Evolutionary conservation across 2,888 invertebrate genomes (phyloP), one percentile per base, ranked within the genome.

Genomic region (Antitype chi): DNA sequence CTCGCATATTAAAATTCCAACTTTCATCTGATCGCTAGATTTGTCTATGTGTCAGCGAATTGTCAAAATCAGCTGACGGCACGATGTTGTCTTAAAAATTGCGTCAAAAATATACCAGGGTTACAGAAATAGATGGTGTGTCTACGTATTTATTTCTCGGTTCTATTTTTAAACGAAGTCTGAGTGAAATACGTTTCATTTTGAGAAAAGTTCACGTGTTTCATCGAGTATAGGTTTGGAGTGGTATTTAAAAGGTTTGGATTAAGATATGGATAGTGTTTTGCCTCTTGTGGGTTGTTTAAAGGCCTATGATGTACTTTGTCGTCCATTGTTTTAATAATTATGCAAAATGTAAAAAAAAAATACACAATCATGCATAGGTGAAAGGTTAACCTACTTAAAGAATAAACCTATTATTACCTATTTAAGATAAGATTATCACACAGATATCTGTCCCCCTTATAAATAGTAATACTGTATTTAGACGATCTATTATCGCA

Each of bases 51-150:
- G 89, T 92, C 90, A 89, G 81, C 89, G 76, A 81, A 89, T 87
- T 91, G 89, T 90, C 89, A 91, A 89, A 88, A 87, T 90, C 92
- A 91, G 90, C 90, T 91, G 92, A 87, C 89, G 85, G 81, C 79
- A 74, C 84, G 87, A 83, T 88, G 87, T 91, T 90, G 85, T 88
- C 82, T 85, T 78, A 70, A 64, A 83, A 84, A 87, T 87, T 87
- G 88, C 91, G 90, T 91, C 89, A 89, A 89, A 91, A 91, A 89
- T 89, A 89, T 83, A 86, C 83, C 70, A 68, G 66, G 81, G 74
- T 47, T 78, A 86, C 84, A 63, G 82, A 89, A 91, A 91, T 91
- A 91, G 90, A 87, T 70, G 74, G 75, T 72, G 84, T 85, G 84
- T 82, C 85, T 80, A 81, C 81, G 82, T 87, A 88, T 89, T 91